Percentiles rank a stretch among this genome's conserved stretches.
Conservation (phyloP, 2,797 vertebrate species). For the Brachyrhaphis roseni region DNA sequence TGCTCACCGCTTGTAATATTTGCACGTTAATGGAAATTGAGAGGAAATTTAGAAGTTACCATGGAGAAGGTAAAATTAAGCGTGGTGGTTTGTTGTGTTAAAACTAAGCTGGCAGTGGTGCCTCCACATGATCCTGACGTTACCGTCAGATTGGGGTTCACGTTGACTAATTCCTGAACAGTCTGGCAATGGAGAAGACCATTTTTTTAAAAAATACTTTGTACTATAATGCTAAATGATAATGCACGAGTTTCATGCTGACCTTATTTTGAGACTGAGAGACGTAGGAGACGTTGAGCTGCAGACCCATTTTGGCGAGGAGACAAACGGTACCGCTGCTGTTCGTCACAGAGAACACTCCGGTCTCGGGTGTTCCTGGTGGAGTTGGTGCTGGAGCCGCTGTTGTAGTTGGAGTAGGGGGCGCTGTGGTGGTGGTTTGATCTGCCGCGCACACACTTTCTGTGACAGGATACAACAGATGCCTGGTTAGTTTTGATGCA, state of each 20-base stretch:
- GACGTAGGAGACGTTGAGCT: conserved; percentile 89
- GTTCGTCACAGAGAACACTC: conserved; percentile 80
- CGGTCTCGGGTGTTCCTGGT: conserved; percentile 68
- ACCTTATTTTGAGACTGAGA: conserved; percentile 78
- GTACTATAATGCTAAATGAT: neutral
- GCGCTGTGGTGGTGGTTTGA: conserved; percentile 32
- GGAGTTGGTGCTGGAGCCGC: conserved; percentile 58
- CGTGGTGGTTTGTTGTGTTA: conserved; percentile 69
- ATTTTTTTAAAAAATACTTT: neutral
- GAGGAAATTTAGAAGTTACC: conserved; percentile 71
- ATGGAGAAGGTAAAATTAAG: conserved; percentile 82
- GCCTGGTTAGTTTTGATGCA: neutral
- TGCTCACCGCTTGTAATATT: neutral
- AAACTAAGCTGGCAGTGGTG: conserved; percentile 71
- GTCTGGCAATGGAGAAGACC: conserved; percentile 52
- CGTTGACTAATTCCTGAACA: conserved; percentile 80
- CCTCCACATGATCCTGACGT: conserved; percentile 79
- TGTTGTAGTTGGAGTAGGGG: conserved; percentile 50
- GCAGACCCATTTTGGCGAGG: conserved; percentile 85
- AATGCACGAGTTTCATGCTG: conserved; percentile 5
- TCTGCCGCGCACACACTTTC: conserved; percentile 87
- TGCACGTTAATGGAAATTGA: neutral
- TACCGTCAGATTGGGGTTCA: conserved; percentile 75
- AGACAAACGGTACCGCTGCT: conserved; percentile 70
- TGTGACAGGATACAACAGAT: conserved; percentile 53